phyloP scores from a whole-genome alignment of 2,113 vertebrate species.

The Rhineura floridana region DNA sequence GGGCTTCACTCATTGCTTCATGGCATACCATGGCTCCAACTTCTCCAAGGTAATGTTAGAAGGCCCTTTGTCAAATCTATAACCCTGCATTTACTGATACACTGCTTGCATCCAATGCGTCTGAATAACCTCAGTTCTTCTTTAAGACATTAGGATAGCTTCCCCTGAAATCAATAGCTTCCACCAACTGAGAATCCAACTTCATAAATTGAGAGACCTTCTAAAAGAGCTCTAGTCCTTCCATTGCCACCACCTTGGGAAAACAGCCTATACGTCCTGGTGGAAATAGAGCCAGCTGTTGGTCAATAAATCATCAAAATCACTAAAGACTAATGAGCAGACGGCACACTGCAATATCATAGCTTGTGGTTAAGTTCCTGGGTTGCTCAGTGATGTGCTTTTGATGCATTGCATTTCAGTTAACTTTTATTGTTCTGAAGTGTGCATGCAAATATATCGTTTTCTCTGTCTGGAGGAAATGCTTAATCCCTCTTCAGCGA shows the following conservation, averaged over 20 bases:
- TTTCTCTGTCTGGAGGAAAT: constrained; percentile 45
- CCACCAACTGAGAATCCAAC: neutral
- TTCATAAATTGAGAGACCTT: neutral
- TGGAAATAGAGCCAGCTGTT: constrained; percentile 10
- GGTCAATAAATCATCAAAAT: constrained; percentile 14
- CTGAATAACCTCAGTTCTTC: neutral
- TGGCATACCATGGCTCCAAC: no score
- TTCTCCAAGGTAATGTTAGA: no score
- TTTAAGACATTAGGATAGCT: no score
- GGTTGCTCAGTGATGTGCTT: constrained; percentile 31
- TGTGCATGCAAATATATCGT: constrained; percentile 42
- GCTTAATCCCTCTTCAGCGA: constrained; percentile 55
- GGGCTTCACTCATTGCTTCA: neutral
- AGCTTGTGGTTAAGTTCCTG: constrained; percentile 35
- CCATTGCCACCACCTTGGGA: neutral
- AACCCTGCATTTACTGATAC: neutral
- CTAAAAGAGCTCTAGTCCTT: neutral
- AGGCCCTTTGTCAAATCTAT: neutral
- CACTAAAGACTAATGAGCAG: constrained; percentile 19
- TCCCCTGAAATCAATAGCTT: neutral
- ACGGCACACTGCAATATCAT: constrained; percentile 6
- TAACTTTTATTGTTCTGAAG: constrained; percentile 50
- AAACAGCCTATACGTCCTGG: neutral
- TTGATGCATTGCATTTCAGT: constrained; percentile 46
- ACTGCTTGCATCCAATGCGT: accelerated